These are phyloP conservation scores for Mamestra brassicae DNA, from an alignment of 2,888 invertebrate species.

Conservation along the genomic window DNA sequence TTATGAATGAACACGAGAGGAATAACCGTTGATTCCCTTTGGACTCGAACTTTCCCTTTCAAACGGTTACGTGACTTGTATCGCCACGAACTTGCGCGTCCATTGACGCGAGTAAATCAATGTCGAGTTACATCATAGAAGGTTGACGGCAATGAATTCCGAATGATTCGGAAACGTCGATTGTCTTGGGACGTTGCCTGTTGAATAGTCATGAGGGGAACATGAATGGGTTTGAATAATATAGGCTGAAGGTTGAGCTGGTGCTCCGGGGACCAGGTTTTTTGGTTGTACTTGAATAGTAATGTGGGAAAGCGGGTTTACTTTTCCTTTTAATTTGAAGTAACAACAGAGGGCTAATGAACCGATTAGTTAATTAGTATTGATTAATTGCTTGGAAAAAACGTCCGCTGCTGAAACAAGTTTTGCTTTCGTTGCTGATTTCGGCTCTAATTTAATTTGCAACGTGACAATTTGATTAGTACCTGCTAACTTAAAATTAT, in stretches of 20 bases:
- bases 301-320: constrained; percentile 44
- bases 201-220: constrained; percentile 73
- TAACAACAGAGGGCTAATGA: constrained; percentile 36
- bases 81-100: constrained; percentile 58
- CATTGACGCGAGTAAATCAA: constrained; percentile 68
- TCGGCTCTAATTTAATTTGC: constrained; percentile 13
- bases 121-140: constrained; percentile 59
- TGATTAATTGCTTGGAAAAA: constrained; percentile 17
- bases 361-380: constrained; percentile 13
- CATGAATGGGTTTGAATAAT: constrained; percentile 70
- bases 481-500: too few species aligned
- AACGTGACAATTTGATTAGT: neutral
- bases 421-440: constrained; percentile 3
- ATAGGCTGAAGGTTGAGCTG: constrained; percentile 62
- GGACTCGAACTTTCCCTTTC: constrained; percentile 77
- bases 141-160: constrained; percentile 65
- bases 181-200: constrained; percentile 64
- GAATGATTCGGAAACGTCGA: constrained; percentile 63
- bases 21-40: constrained; percentile 72
- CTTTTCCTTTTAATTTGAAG: constrained; percentile 52
- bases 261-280: constrained; percentile 51
- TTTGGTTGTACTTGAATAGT: constrained; percentile 57
- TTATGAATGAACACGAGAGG: constrained; percentile 76
- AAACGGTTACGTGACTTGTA: constrained; percentile 70
- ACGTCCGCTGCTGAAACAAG: neutral